A percentile compares a stretch with the other conserved stretches of the same genome.
phyloP scores from a whole-genome alignment of 2,888 invertebrate genomes.

The Hetaerina titia region DNA sequence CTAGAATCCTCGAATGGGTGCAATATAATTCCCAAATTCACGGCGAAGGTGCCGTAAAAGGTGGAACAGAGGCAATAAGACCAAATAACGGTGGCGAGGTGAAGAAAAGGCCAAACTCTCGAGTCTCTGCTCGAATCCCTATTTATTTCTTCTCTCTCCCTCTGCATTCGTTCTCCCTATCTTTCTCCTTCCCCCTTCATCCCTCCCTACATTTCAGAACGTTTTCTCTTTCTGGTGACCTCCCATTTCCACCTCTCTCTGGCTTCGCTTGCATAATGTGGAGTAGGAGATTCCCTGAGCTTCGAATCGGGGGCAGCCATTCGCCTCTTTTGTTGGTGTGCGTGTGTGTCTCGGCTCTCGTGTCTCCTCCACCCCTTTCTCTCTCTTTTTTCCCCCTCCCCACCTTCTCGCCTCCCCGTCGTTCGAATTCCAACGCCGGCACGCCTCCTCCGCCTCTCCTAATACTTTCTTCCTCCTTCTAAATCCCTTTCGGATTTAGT shows the following conservation, averaged over 20 bases:
- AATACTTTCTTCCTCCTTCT: too few relatives aligned
- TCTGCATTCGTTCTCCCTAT: background rate
- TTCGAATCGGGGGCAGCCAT: background rate
- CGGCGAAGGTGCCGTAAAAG: background rate
- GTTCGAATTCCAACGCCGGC: too few relatives aligned
- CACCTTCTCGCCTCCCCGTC: too few relatives aligned
- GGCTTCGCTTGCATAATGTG: conserved; percentile 9
- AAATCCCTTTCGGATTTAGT: too few relatives aligned
- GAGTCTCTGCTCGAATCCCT: background rate
- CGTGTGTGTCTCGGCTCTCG: background rate
- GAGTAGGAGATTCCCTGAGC: too few relatives aligned
- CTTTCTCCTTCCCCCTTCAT: background rate
- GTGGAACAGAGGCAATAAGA: background rate
- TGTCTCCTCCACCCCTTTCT: background rate
- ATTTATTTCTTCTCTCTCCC: too few relatives aligned
- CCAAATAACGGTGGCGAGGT: background rate
- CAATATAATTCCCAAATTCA: background rate
- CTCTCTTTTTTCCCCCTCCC: background rate
- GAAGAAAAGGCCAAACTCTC: background rate
- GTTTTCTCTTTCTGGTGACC: too few relatives aligned
- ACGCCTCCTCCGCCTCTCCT: too few relatives aligned
- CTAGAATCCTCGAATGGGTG: too few relatives aligned
- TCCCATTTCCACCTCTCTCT: too few relatives aligned
- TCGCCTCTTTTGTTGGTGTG: too few relatives aligned
- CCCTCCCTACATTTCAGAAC: too few relatives aligned